Percentiles rank a stretch among this genome's conserved stretches.
These are phyloP conservation scores for Acrossocheilus wenchowensis DNA, from an alignment of 2,797 vertebrate genomes.

Conservation along the genomic window DNA sequence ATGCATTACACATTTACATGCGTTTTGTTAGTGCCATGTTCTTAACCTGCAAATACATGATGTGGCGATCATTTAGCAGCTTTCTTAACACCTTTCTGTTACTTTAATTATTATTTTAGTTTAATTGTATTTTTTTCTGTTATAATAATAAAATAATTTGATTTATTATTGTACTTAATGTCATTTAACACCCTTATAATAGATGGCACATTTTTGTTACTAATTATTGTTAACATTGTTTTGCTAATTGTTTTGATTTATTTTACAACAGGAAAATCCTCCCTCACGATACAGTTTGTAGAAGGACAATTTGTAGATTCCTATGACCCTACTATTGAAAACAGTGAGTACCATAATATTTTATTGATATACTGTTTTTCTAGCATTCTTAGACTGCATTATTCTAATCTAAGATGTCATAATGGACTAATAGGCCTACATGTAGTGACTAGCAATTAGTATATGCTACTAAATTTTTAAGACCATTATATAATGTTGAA, in stretches of 20 bases:
- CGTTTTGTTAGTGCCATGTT: not conserved
- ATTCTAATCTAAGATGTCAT: not conserved
- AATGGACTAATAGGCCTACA: not conserved
- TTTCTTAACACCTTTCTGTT: not conserved
- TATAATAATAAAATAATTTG: not conserved
- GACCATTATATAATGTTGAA: not conserved
- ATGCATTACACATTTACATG: not conserved
- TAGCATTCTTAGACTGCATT: not conserved
- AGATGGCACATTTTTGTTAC: not conserved
- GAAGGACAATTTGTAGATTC: constrained; percentile 99
- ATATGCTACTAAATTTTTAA: not conserved
- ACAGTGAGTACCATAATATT: constrained; percentile 86
- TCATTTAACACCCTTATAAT: not conserved
- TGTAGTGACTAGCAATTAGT: not conserved
- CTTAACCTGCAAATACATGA: not conserved
- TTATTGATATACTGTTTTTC: not conserved
- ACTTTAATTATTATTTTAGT: not conserved
- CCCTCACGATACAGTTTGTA: constrained; percentile 98
- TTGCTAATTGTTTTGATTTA: constrained; percentile 24
- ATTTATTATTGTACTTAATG: not conserved
- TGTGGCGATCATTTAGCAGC: not conserved
- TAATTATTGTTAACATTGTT: not conserved
- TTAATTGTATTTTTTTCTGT: not conserved
- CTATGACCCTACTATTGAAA: constrained; percentile 99
- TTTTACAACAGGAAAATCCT: constrained; percentile 91